Base-by-base conservation (phyloP, 2,113 vertebrate species). In the Calypte anna region DNA sequence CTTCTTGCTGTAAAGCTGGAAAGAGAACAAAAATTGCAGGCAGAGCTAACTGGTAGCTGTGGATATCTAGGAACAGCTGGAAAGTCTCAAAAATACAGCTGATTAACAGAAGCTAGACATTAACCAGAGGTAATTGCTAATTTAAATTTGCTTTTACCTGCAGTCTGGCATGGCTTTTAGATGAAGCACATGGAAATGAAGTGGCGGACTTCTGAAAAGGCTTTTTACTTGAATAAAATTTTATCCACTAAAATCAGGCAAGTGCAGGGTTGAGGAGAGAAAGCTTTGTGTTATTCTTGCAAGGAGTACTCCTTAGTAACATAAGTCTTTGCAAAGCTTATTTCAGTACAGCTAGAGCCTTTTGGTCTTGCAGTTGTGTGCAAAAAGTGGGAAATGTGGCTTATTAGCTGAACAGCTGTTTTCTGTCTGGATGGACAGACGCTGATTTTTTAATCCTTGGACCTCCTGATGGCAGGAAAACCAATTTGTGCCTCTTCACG, bases 391-490 rank as follows among this genome's bases (percentile, higher is more conserved):
- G 91, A 92, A 94, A 87, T 77, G 28, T 51, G 75, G 50, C 79
- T 94, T 96, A 88, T 94, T 97, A 96, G 86, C 88, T 77, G 92
- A 98, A 96, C 97, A 98, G 96, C 94, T 98, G 96, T 97, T 97
- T 88, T 95, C 95, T 91, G 81, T 96, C 96, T 98, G 95, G 95
- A 89, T 96, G 90, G 94, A 97, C 95, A 97, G 88, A 94, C 95
- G 95, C 96, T 97, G 95, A 93, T 95, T 97, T 97, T 97, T 98
- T 97, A 96, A 95, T 96, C 89, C 85, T 88, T 82, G 67, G 80
- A 96, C 88, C 94, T 91, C 91, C 96, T 92, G 84, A 95, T 97
- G 94, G 92, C 93, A 91, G 96, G 88, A 97, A 95, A 97, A 92
- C 3, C 91, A 96, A 96, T 97, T 97, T 98, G 84, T 97, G 96